These are phyloP conservation scores for Amphiprion clarkii DNA, from an alignment of 2,797 vertebrate species.

Conservation along the genomic window DNA sequence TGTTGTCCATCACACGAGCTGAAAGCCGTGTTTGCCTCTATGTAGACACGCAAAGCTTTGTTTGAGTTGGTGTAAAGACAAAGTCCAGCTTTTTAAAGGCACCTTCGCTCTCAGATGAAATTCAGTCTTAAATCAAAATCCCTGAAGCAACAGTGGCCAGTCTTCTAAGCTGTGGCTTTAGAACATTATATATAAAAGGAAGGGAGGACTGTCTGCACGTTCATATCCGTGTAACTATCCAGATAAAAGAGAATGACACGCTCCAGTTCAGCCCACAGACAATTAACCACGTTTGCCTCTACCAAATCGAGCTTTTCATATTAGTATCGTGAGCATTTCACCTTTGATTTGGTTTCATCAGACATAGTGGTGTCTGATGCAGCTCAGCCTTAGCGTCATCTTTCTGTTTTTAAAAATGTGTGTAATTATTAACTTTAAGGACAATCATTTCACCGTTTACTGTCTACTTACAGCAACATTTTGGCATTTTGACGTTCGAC, in stretches of 20 bases:
- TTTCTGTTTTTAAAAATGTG: constrained; percentile 38
- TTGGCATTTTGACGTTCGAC: constrained; percentile 23
- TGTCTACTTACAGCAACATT: constrained; percentile 8
- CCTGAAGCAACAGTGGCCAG: background rate
- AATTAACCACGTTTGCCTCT: constrained; percentile 41
- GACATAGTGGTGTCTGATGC: constrained; percentile 3
- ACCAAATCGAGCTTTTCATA: constrained; percentile 5
- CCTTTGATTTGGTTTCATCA: constrained; percentile 18
- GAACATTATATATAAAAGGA: constrained; percentile 8
- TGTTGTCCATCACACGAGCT: constrained; percentile 84
- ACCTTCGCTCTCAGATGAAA: background rate
- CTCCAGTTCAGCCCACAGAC: constrained; percentile 35
- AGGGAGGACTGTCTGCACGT: constrained; percentile 20
- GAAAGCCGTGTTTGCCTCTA: constrained; percentile 66
- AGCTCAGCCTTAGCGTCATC: constrained; percentile 18
- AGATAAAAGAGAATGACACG: constrained; percentile 18
- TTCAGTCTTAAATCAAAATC: constrained; percentile 5
- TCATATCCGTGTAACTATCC: constrained; percentile 5
- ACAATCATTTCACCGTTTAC: constrained; percentile 34
- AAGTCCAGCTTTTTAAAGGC: constrained; percentile 10
- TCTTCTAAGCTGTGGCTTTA: constrained; percentile 7
- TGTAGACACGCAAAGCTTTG: constrained; percentile 18
- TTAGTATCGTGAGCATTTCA: background rate
- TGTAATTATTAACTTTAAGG: constrained; percentile 51
- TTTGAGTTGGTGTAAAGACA: constrained; percentile 22